Conservation (phyloP, 2,797 vertebrate genomes). For the Botia almorhae region DNA sequence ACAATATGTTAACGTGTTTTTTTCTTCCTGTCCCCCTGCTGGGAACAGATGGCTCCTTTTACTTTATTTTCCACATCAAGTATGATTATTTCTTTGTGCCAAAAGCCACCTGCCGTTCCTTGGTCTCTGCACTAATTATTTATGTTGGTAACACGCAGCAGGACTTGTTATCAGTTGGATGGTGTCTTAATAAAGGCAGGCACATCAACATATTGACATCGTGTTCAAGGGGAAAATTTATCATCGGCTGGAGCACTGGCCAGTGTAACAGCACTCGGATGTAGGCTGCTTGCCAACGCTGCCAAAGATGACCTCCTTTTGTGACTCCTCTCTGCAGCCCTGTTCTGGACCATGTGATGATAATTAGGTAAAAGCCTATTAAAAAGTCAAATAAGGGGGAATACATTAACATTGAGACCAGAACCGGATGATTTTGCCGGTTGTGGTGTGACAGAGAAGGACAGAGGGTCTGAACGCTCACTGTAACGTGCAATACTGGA, state of each 20-base stretch:
- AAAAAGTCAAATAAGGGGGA: conserved; percentile 96
- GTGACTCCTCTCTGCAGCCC: conserved; percentile 75
- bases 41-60: conserved; percentile 99
- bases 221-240: conserved; percentile 96
- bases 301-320: conserved; percentile 85
- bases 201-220: conserved; percentile 99
- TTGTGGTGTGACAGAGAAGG: conserved; percentile 72
- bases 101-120: conserved; percentile 99
- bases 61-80: conserved; percentile 99
- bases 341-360: conserved; percentile 87
- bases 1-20: conserved; percentile 99
- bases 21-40: conserved; percentile 90
- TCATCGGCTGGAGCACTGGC: conserved; percentile 67
- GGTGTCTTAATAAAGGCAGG: conserved; percentile 99
- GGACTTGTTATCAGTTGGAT: conserved; percentile 98
- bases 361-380: conserved; percentile 96
- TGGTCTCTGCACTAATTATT: conserved; percentile 98
- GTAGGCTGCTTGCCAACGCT: conserved; percentile 84
- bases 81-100: conserved; percentile 99
- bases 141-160: conserved; percentile 99
- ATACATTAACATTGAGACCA: conserved; percentile 95
- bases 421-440: conserved; percentile 65
- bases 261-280: conserved; percentile 70
- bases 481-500: conserved; percentile 24
- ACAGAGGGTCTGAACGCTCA: conserved; percentile 62